A percentile compares a stretch with the other conserved stretches of the same genome.
Evolutionary conservation across 1,140 invertebrate species (phyloP).

Genomic region (Cydia splendana): DNA sequence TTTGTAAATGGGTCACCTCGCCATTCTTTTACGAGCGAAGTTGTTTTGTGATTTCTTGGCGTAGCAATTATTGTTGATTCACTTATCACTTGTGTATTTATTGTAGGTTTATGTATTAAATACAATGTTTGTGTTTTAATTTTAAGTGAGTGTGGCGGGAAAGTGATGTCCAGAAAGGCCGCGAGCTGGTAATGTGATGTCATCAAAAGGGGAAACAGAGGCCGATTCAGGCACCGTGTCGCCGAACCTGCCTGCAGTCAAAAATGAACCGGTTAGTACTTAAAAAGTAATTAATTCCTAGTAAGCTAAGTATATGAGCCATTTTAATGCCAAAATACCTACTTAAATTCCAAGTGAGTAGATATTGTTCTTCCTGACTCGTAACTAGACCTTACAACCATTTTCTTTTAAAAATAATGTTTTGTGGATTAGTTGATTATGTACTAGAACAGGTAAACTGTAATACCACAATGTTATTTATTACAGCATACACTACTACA

Average conservation of each 20-base stretch:
- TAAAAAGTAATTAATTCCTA: constrained; percentile 30
- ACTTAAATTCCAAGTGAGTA: not conserved
- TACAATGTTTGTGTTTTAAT: constrained; percentile 48
- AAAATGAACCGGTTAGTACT: constrained; percentile 78
- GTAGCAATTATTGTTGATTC: constrained; percentile 36
- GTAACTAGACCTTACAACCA: not conserved
- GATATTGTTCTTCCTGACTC: not conserved
- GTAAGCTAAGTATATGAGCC: not conserved
- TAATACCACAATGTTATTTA: not conserved
- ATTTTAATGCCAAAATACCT: not conserved
- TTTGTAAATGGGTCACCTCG: constrained; percentile 79
- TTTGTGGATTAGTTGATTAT: not conserved
- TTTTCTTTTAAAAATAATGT: not conserved
- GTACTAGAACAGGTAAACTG: not conserved
- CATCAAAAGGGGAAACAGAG: constrained; percentile 80
- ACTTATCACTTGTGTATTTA: constrained; percentile 35
- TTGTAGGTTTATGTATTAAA: constrained; percentile 40
- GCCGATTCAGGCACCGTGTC: constrained; percentile 79
- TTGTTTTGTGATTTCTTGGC: constrained; percentile 49
- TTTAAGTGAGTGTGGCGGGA: constrained; percentile 67
- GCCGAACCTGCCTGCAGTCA: constrained; percentile 70
- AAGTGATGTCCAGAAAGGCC: constrained; percentile 73
- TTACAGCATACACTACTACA: not conserved
- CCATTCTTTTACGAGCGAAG: constrained; percentile 68
- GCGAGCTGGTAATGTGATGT: constrained; percentile 78